Base-by-base conservation (phyloP, 2,113 vertebrate genomes). In the Malurus elegans region DNA sequence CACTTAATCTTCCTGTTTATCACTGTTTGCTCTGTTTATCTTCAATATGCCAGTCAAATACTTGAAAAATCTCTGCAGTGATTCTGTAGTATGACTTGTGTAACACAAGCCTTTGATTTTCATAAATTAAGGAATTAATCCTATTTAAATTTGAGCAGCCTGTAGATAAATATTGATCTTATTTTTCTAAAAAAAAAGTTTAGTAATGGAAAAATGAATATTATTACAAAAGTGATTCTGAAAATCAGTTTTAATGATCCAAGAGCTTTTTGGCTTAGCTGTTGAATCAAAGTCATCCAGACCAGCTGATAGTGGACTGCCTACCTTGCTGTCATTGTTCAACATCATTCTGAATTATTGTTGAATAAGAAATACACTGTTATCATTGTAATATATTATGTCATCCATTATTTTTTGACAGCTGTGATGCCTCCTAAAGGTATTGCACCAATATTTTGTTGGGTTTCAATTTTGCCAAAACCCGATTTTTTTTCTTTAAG, bases 91-190 rank as follows among this genome's bases (percentile, higher is more conserved):
- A 57, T 65, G 58, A 31, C 40, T 67, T 57, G 19, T 38, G 31
- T 72, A 72, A 72, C 38, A 47, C 18, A 62, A 62, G 26, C 12
- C 20, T 86, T 66, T 6, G 1, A 45, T 86, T 90, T 93, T 32
- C 26, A 67, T 76, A 69, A 86, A 31, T 76, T 65, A 50, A 86
- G 48, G 29, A 70, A 79, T 83, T 88, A 70, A 92, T 91, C 64
- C 58, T 76, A 45, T 61, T 90, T 90, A 92, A 65, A 82, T 75
- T 50, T 86, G n/a, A 86, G 50, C 32, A 80, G 26, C 34, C 54
- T 72, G 60, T 72, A 94, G 66, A 79, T 85, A 92, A 88, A 93
- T 90, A 82, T 82, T 88, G 81, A 92, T 95, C 36, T 73, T 72
- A 66, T 54, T 66, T 92, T 45, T 0, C 38, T 48, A 23, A 48